phyloP scores from a whole-genome alignment of 2,797 vertebrate species.

The Scomberomorus guttatus region DNA sequence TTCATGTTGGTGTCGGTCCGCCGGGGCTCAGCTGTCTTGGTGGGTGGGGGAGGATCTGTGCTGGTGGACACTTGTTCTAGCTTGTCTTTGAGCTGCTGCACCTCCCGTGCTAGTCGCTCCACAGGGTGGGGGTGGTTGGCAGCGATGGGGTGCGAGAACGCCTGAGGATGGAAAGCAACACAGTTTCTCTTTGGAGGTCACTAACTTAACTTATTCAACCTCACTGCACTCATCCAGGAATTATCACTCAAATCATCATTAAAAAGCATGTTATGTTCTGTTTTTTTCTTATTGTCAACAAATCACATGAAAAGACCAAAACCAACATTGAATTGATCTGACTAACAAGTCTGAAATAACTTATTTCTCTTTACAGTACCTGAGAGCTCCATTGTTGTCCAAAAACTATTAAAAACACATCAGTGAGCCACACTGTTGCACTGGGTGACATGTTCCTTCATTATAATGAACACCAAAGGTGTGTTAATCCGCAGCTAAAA shows the following conservation, averaged over 20 bases:
- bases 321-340: no score
- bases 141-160: constrained; percentile 84
- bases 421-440: no score
- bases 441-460: no score
- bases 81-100: constrained; percentile 83
- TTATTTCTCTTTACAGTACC: no score
- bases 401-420: no score
- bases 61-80: constrained; percentile 66
- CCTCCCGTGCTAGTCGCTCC: constrained; percentile 84
- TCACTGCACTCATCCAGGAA: not conserved
- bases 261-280: no score
- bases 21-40: constrained; percentile 58
- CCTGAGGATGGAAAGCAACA: constrained; percentile 53
- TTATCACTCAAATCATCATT: not conserved
- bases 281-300: no score
- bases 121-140: constrained; percentile 83
- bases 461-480: no score
- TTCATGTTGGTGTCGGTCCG: constrained; percentile 83
- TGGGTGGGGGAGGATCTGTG: constrained; percentile 47
- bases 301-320: no score
- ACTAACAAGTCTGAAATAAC: no score
- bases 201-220: not conserved
- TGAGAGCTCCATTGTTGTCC: no score
- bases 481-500: no score
- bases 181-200: not conserved